Evolutionary conservation across 2,888 invertebrate species (phyloP).

Genomic region (Drosophila acutilabella): DNA sequence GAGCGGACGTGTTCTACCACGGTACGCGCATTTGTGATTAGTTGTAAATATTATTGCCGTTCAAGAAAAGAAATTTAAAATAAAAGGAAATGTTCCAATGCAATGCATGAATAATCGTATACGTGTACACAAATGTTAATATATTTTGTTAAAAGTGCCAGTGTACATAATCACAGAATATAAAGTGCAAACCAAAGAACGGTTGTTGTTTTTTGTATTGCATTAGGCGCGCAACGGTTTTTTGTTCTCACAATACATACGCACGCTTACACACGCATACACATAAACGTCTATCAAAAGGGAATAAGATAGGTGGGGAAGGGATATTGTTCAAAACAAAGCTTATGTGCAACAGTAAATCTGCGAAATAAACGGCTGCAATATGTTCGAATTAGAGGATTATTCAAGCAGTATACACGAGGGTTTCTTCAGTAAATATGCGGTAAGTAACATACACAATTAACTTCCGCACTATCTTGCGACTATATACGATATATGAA

Average conservation of each 20-base stretch:
- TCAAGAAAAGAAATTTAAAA: slow-evolving; percentile 25
- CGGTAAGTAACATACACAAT: slow-evolving; percentile 86
- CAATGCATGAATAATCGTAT: slow-evolving; percentile 17
- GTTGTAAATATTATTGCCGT: slow-evolving; percentile 41
- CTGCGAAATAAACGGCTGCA: slow-evolving; percentile 35
- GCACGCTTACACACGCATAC: slow-evolving; percentile 1
- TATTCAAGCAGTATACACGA: slow-evolving; percentile 89
- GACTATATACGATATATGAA: neutral
- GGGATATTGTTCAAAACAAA: slow-evolving; percentile 68
- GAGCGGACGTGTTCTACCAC: slow-evolving; percentile 39
- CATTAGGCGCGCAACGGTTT: slow-evolving; percentile 46
- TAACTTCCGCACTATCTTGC: slow-evolving; percentile 17
- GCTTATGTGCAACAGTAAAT: slow-evolving; percentile 46
- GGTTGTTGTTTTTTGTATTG: slow-evolving; percentile 44
- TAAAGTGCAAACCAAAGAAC: slow-evolving; percentile 34
- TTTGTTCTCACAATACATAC: slow-evolving; percentile 24
- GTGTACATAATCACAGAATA: slow-evolving; percentile 28
- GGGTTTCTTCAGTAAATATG: slow-evolving; percentile 88
- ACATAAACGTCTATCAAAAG: neutral
- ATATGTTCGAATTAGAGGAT: slow-evolving; percentile 90
- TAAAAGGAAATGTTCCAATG: slow-evolving; percentile 33
- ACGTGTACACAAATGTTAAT: slow-evolving; percentile 15
- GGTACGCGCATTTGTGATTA: slow-evolving; percentile 38
- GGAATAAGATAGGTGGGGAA: slow-evolving; percentile 19
- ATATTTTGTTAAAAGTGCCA: slow-evolving; percentile 22